Conservation (phyloP, 92 coral and sea anemone genomes). For the Epizoanthus stellaris region DNA sequence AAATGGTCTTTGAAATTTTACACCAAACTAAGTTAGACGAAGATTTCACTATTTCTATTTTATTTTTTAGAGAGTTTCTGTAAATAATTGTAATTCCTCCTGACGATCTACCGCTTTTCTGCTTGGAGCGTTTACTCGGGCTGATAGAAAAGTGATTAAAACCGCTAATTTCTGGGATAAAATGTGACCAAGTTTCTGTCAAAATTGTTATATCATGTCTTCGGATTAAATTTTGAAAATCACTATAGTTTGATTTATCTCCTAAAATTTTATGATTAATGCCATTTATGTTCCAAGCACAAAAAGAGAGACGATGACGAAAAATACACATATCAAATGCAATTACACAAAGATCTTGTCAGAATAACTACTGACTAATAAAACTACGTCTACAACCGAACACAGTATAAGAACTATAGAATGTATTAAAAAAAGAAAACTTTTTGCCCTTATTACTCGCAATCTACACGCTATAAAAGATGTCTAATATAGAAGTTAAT, state of each 20-base stretch:
- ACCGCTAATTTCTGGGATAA: conserved; percentile 5
- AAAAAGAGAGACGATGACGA: conserved; percentile 32
- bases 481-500: too few relatives aligned
- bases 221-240: conserved; percentile 12
- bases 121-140: neutral
- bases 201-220: conserved; percentile 39
- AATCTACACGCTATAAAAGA: conserved; percentile 10
- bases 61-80: conserved; percentile 24
- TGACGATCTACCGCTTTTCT: conserved; percentile 27
- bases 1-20: conserved; percentile 20
- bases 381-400: neutral
- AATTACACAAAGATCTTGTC: neutral
- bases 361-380: neutral
- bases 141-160: conserved; percentile 1
- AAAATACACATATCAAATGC: conserved; percentile 14
- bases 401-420: too few relatives aligned
- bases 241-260: conserved; percentile 34
- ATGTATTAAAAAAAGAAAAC: neutral
- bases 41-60: conserved; percentile 15
- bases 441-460: neutral
- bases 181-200: conserved; percentile 46
- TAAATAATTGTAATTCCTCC: conserved; percentile 42
- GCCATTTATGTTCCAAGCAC: conserved; percentile 52
- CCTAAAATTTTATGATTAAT: conserved; percentile 29
- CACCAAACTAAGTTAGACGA: conserved; percentile 46